Base-by-base conservation (phyloP, 2,113 vertebrate species). In the Pseudorhombus dupliciocellatus region DNA sequence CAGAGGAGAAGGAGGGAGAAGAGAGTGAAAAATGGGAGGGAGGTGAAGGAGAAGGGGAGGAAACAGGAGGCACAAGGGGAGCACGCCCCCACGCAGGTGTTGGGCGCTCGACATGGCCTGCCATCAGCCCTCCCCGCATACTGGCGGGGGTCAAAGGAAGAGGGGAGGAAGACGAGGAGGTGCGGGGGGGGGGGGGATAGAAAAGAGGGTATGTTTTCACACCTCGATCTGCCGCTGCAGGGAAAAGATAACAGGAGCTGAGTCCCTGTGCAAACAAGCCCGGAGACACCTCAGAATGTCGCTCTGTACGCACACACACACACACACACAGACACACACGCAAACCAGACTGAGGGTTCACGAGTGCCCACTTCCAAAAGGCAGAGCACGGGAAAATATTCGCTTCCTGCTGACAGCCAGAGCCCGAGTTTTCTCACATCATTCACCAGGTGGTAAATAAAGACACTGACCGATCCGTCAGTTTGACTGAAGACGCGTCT, bases 241-340 rank as follows among this genome's bases (percentile, higher is more conserved):
- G 90, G 81, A 79, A 80, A 87, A 37, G 87, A 92, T 86, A 91
- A 89, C 84, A 89, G 83, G 71, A 85, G 86, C 74, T 59, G 67
- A 81, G 83, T 85, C 87, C 78, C 73, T 90, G 92, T 81, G 80
- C 87, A 92, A 93, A 93, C 91, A 93, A 85, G 84, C 72, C 81
- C 56, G 50, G 71, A 81, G 79, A 87, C 87, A 84, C 80, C 78
- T 74, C 77, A 24, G 60, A 82, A 34, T 34, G 79, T 26, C 51
- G 11, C 68, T 50, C 7, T 15, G 16, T 37, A 59, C 25, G 42
- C 53, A 69, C 30, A 60, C 25, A 81, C 79, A 28, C 7, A 15
- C 52, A 22, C 68, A 68, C 65, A 66, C 34, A 55, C 44, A 61
- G 70, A 62, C 64, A 20, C 42, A 46, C 16, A 46, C 14, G 31